phyloP scores from a whole-genome alignment of 2,113 vertebrate genomes.

The Phycodurus eques region DNA sequence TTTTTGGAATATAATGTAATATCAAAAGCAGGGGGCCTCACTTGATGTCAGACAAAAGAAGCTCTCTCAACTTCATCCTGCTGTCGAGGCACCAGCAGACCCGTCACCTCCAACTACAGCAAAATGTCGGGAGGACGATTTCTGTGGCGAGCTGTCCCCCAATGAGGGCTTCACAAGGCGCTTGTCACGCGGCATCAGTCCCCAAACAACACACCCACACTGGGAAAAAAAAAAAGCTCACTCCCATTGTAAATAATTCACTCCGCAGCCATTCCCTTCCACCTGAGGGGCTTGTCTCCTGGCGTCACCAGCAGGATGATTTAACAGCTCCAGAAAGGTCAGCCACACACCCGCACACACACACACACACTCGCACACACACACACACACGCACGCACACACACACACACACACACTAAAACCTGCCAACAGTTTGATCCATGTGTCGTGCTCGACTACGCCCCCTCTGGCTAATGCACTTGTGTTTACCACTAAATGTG shows the following conservation, averaged over 20 bases:
- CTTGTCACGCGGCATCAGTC: constrained; percentile 71
- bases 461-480: constrained; percentile 61
- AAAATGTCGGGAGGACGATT: constrained; percentile 29
- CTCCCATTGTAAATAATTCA: constrained; percentile 80
- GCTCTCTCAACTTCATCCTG: neutral
- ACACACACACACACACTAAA: constrained; percentile 31
- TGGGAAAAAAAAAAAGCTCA: constrained; percentile 31
- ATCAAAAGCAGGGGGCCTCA: neutral
- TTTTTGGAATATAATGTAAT: neutral
- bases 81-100: neutral
- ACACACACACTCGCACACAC: constrained; percentile 22
- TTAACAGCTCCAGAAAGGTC: constrained; percentile 80
- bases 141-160: constrained; percentile 36
- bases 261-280: constrained; percentile 76
- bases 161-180: constrained; percentile 45
- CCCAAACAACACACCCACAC: constrained; percentile 37
- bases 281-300: constrained; percentile 82
- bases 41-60: neutral
- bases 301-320: constrained; percentile 78
- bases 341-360: constrained; percentile 31
- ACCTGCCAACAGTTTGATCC: constrained; percentile 49
- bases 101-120: constrained; percentile 35
- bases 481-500: constrained; percentile 65
- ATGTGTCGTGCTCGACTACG: constrained; percentile 27
- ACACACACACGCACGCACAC: constrained; percentile 8